Percentiles rank a stretch among this genome's conserved stretches.
Evolutionary conservation across 2,113 vertebrate species (phyloP).

Genomic region (Odocoileus virginianus): DNA sequence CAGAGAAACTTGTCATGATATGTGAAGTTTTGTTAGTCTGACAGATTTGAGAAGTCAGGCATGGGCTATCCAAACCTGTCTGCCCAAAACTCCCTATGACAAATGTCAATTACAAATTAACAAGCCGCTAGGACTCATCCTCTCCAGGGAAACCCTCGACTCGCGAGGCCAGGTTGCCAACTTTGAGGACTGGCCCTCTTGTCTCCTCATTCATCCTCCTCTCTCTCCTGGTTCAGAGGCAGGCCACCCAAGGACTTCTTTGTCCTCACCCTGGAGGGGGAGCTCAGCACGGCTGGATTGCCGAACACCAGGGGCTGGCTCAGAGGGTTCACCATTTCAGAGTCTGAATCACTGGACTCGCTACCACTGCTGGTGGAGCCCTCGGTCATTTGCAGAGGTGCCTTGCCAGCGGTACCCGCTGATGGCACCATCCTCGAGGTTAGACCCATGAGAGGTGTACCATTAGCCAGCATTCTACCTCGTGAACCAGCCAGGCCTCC

Average conservation of each 20-base stretch:
- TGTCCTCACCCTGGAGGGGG: conserved; percentile 82
- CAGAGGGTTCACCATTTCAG: conserved; percentile 80
- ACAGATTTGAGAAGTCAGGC: not conserved
- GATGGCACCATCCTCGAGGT: conserved; percentile 74
- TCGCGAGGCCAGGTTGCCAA: conserved; percentile 6
- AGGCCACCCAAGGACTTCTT: conserved; percentile 86
- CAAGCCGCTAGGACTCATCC: not conserved
- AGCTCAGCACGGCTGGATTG: conserved; percentile 78
- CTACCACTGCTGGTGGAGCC: conserved; percentile 89
- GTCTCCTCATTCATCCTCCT: conserved; percentile 82
- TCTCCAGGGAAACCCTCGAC: not conserved
- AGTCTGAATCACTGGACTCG: conserved; percentile 93
- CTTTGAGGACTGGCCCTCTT: conserved; percentile 82
- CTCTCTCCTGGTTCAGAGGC: conserved; percentile 85
- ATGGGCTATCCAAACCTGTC: not conserved
- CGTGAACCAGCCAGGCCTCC: conserved; percentile 78
- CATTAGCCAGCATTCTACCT: conserved; percentile 86
- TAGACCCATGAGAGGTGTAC: conserved; percentile 78
- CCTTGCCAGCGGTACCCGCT: not conserved
- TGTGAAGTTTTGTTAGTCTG: not conserved
- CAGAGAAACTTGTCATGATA: not conserved
- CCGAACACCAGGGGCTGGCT: conserved; percentile 78
- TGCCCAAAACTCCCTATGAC: not conserved
- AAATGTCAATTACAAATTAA: conserved; percentile 7
- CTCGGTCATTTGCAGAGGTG: conserved; percentile 86